phyloP scores from a whole-genome alignment of 2,888 invertebrate species.

The Eurytoma adleriae region DNA sequence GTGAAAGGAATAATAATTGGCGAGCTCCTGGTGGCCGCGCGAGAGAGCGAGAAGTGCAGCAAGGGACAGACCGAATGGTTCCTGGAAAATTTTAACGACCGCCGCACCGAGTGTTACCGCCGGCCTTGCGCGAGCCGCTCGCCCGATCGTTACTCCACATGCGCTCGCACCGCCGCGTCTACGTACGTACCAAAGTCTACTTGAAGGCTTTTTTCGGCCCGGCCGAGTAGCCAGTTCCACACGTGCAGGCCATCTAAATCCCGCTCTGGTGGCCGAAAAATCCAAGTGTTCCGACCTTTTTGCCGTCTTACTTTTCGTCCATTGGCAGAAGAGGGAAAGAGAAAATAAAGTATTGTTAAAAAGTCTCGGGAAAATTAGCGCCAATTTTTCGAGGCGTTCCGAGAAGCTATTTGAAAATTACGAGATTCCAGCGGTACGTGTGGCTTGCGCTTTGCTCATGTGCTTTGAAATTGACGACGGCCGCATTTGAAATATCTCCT shows the following conservation, averaged over 20 bases:
- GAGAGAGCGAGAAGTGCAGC: constrained; percentile 22
- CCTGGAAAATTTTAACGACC: constrained; percentile 58
- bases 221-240: too few relatives aligned
- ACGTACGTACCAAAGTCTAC: too few relatives aligned
- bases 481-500: neutral
- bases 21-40: constrained; percentile 31
- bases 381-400: neutral
- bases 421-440: neutral
- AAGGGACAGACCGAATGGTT: constrained; percentile 56
- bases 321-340: too few relatives aligned
- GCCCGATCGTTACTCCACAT: constrained; percentile 51
- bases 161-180: neutral
- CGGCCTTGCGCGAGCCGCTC: neutral
- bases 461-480: constrained; percentile 18
- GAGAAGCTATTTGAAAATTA: neutral
- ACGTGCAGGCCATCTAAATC: too few relatives aligned
- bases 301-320: too few relatives aligned
- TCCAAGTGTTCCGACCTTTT: too few relatives aligned
- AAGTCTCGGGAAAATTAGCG: neutral
- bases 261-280: too few relatives aligned
- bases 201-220: too few relatives aligned
- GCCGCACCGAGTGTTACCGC: neutral
- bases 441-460: neutral
- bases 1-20: constrained; percentile 59
- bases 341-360: too few relatives aligned